Conservation (phyloP, 2,797 vertebrate genomes). For the Otolemur crassicaudatus region DNA sequence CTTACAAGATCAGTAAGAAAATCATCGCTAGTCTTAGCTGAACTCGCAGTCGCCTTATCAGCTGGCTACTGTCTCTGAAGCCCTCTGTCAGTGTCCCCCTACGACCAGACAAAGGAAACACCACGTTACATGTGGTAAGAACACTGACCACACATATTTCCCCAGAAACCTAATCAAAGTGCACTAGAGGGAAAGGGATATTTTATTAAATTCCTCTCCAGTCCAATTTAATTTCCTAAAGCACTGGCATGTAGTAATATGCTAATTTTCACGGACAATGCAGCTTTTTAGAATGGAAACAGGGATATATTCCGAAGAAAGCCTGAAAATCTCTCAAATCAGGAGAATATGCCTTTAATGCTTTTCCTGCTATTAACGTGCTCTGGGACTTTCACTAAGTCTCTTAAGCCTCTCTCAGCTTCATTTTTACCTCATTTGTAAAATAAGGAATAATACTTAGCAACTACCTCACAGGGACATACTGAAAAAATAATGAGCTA, state of each 20-base stretch:
- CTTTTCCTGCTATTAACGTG: constrained; percentile 72
- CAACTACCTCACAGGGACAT: constrained; percentile 59
- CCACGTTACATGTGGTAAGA: background rate
- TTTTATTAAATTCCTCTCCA: constrained; percentile 66
- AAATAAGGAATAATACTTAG: constrained; percentile 72
- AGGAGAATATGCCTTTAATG: constrained; percentile 58
- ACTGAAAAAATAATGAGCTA: constrained; percentile 66
- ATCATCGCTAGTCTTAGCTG: background rate
- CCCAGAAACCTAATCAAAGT: constrained; percentile 39
- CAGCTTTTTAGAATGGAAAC: constrained; percentile 59
- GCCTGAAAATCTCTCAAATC: constrained; percentile 58
- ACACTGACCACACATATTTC: background rate
- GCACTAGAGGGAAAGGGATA: constrained; percentile 1
- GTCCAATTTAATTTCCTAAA: constrained; percentile 63
- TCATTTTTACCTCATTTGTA: constrained; percentile 73
- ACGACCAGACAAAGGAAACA: background rate
- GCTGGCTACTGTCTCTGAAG: background rate
- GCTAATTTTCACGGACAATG: constrained; percentile 50
- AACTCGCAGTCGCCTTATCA: background rate
- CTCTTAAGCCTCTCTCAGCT: constrained; percentile 60
- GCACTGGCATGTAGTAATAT: constrained; percentile 33
- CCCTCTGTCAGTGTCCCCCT: background rate
- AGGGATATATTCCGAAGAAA: constrained; percentile 53
- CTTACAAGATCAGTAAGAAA: background rate
- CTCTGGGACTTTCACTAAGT: constrained; percentile 59